Base-by-base conservation (phyloP, 2,797 vertebrate genomes). In the Cephalopachus bancanus region DNA sequence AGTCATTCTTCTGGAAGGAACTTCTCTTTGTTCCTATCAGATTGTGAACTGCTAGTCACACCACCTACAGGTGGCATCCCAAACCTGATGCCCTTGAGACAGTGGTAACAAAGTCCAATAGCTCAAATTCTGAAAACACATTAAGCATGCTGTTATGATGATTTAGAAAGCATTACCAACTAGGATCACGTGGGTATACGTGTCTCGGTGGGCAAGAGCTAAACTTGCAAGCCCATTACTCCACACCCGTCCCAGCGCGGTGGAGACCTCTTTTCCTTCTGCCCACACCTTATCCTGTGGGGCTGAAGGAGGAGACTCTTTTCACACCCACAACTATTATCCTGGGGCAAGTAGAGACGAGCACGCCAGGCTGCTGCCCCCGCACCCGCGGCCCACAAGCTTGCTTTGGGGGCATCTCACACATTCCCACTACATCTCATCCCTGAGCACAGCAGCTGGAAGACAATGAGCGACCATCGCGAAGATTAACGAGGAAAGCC, bases 1-100 rank as follows among this genome's bases (percentile, higher is more conserved):
- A 98, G 98, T 98, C 98, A 98, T 98, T 95, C 95, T 97, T 62
- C 92, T 89, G 30, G 4, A 75, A 93, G 91, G 85, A 98, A 96
- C 93, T 98, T 97, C 94, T 91, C 76, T 76, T 84, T 44, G 57
- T 20, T 93, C 44, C 69, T 79, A 37, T 60, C 62, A 44, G 69
- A 65, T 8, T 17, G 37, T 0, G 15, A 89, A 89, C 10, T 86
- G 51, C 75, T 74, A 53, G 74, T 65, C 81, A 92, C 55, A 95
- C 79, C 92, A 74, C 91, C 96, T 90, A 97, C 96, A 98, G 95
- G 96, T 97, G 96, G 97, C 57, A 92, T 79, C 92, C 90, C 92
- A 92, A 94, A 92, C 60, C 89, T 75, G 76, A 92, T 80, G 79
- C 60, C 95, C 65, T 71, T 89, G 83, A 78, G 49, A 65, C 26